Percentiles rank a stretch among this genome's conserved stretches.
These are phyloP conservation scores for Anhinga rufa DNA, from an alignment of 2,113 vertebrate species.

Conservation along the genomic window DNA sequence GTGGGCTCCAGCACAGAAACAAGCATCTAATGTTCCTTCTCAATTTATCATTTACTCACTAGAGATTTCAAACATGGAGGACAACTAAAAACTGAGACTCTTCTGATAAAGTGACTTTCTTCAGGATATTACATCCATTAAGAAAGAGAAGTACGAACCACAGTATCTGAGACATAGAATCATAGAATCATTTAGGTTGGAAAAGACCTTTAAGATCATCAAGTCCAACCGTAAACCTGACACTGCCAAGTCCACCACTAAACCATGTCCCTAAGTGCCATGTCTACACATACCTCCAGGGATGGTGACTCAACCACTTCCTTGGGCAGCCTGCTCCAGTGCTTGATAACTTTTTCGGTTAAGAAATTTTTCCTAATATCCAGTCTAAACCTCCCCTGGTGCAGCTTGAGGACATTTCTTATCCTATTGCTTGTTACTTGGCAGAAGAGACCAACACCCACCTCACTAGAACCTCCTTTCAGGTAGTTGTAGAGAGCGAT, in stretches of 20 bases:
- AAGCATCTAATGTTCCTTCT: neutral
- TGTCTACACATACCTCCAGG: neutral
- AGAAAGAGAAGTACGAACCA: neutral
- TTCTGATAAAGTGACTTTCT: neutral
- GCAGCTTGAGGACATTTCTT: neutral
- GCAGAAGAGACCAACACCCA: neutral
- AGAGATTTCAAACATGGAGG: neutral
- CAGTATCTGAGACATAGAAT: neutral
- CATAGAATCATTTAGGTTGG: neutral
- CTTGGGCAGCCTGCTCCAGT: neutral
- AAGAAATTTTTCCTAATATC: neutral
- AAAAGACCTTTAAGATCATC: neutral
- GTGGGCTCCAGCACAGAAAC: neutral
- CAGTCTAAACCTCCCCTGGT: neutral
- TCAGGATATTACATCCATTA: neutral
- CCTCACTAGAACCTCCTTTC: neutral
- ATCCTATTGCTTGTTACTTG: accelerated
- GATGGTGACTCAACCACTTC: no score
- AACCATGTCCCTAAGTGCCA: neutral
- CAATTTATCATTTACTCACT: neutral
- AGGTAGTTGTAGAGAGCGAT: neutral
- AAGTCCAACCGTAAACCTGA: neutral
- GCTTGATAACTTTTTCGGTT: neutral
- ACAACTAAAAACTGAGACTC: neutral
- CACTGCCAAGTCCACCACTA: neutral